phyloP scores from a whole-genome alignment of 2,888 invertebrate genomes.

The Ochropleura plecta region DNA sequence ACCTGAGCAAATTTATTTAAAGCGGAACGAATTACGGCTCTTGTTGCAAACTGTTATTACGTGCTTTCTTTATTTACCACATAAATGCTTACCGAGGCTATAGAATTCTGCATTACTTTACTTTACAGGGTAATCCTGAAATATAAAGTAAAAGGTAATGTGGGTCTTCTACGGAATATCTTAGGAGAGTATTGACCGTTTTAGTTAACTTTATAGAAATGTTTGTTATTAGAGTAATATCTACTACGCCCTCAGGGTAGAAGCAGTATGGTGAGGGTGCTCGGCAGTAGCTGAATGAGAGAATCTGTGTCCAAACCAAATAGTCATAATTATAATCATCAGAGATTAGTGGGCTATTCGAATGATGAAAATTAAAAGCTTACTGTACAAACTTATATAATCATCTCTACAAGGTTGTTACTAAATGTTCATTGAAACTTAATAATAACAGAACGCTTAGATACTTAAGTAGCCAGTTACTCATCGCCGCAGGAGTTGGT shows the following conservation, averaged over 20 bases:
- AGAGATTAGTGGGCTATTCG: neutral
- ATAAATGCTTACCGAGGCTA: conserved; percentile 27
- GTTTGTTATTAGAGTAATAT: neutral
- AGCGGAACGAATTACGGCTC: conserved; percentile 59
- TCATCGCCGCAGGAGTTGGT: neutral
- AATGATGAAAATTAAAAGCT: neutral
- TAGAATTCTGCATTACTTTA: conserved; percentile 16
- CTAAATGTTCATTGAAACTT: conserved; percentile 9
- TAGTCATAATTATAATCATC: neutral
- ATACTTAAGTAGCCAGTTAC: neutral
- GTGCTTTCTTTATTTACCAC: conserved; percentile 41
- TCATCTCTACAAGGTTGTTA: neutral
- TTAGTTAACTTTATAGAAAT: neutral
- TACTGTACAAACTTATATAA: neutral
- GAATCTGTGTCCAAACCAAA: neutral
- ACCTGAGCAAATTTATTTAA: conserved; percentile 53
- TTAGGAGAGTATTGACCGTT: conserved; percentile 14
- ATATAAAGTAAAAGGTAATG: conserved; percentile 47
- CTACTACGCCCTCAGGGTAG: too few relatives aligned
- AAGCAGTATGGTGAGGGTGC: neutral
- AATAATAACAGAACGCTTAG: conserved; percentile 1
- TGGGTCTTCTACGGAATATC: conserved; percentile 10
- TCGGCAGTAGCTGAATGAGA: neutral
- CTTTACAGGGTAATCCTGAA: conserved; percentile 22
- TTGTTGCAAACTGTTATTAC: conserved; percentile 58